phyloP scores from a whole-genome alignment of 92 coral and sea anemone species.

The Heliopora coerulea region DNA sequence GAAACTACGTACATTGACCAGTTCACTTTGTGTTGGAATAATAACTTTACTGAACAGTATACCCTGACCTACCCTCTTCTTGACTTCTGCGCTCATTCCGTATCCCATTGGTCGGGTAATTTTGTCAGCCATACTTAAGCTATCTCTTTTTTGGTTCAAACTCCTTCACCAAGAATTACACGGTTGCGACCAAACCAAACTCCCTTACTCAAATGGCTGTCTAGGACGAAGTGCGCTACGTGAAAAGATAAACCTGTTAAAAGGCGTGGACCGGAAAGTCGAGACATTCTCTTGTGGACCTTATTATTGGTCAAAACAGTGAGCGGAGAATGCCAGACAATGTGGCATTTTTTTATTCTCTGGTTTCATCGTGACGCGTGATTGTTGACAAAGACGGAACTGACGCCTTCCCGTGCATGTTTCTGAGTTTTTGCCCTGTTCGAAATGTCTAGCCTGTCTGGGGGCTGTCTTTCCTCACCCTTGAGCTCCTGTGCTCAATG shows the following conservation, averaged over 20 bases:
- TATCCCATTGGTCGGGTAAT: slow-evolving; percentile 26
- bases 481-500: not conserved
- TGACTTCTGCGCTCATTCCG: slow-evolving; percentile 34
- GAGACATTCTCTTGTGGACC: not conserved
- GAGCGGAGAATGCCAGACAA: slow-evolving; percentile 21
- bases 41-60: not conserved
- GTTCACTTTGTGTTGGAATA: not conserved
- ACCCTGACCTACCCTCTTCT: slow-evolving; percentile 21
- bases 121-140: slow-evolving; percentile 5
- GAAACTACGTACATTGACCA: too few relatives aligned
- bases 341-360: slow-evolving; percentile 19
- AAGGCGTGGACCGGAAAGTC: slow-evolving; percentile 3
- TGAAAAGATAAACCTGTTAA: not conserved
- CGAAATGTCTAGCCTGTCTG: not conserved
- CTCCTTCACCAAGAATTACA: not conserved
- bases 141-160: not conserved
- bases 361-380: slow-evolving; percentile 10
- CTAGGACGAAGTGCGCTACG: not conserved
- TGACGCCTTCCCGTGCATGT: slow-evolving; percentile 3
- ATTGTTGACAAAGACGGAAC: not conserved
- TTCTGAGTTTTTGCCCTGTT: not conserved
- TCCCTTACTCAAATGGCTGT: not conserved
- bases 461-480: not conserved
- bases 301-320: slow-evolving; percentile 8
- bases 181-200: not conserved